Conservation (phyloP, 1,140 invertebrate species). For the Drosophila repletoides region DNA sequence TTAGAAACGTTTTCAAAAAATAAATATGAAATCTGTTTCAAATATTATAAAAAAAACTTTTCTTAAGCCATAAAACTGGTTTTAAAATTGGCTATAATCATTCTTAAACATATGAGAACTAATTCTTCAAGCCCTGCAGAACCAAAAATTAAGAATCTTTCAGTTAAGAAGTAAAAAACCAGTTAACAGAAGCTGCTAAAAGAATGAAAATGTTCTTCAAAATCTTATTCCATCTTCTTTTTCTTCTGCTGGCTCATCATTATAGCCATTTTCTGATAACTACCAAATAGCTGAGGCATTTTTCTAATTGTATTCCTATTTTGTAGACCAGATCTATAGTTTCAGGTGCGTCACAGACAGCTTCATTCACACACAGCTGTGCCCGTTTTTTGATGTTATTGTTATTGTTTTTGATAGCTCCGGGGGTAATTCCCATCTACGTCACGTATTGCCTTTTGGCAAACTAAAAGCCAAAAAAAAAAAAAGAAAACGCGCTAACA, state of each 20-base stretch:
- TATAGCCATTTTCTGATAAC: neutral
- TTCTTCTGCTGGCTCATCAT: neutral
- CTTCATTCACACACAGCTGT: constrained; percentile 48
- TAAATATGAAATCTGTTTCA: too few species aligned
- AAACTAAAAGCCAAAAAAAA: neutral
- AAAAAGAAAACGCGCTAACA: neutral
- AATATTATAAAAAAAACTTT: too few species aligned
- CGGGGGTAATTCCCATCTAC: constrained; percentile 54
- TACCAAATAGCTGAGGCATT: neutral
- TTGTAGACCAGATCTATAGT: constrained; percentile 9
- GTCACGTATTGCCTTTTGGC: constrained; percentile 39
- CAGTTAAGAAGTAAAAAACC: too few species aligned
- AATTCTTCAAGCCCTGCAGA: too few species aligned
- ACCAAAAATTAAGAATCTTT: too few species aligned
- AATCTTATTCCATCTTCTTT: neutral
- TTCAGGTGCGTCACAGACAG: constrained; percentile 54
- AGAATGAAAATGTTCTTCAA: too few species aligned
- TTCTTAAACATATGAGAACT: too few species aligned
- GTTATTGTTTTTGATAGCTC: constrained; percentile 7
- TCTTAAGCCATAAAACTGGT: too few species aligned
- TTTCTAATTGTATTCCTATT: neutral
- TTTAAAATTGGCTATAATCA: too few species aligned
- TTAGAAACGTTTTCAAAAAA: too few species aligned
- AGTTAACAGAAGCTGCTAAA: too few species aligned
- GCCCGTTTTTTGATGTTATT: constrained; percentile 20